Evolutionary conservation across 2,113 vertebrate genomes (phyloP).

Genomic region (Dolichallabes microphthalmus): DNA sequence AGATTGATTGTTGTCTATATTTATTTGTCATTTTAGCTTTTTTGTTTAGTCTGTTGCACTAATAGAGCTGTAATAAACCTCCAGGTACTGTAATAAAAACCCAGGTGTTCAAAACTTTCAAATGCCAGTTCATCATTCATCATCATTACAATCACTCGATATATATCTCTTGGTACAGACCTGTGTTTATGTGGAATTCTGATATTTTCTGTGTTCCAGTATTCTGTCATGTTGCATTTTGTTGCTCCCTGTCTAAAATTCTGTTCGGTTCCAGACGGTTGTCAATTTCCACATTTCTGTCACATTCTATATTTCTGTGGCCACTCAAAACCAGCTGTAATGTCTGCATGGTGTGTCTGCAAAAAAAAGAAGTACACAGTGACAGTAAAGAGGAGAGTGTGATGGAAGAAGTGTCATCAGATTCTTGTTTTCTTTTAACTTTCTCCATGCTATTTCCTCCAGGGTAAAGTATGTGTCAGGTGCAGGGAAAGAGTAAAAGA

Average conservation of each 20-base stretch:
- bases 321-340: constrained; percentile 6
- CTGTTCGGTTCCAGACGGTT: constrained; percentile 59
- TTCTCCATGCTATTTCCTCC: constrained; percentile 32
- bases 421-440: constrained; percentile 47
- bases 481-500: constrained; percentile 42
- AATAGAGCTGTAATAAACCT: background rate
- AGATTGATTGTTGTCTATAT: background rate
- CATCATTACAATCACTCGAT: constrained; percentile 60
- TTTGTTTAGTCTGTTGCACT: background rate
- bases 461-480: constrained; percentile 60
- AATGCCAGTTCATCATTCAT: constrained; percentile 9
- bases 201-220: constrained; percentile 58
- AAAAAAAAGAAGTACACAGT: constrained; percentile 48
- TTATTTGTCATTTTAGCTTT: background rate
- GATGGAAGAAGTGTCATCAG: constrained; percentile 58
- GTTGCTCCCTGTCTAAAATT: constrained; percentile 57
- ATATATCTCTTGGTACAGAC: constrained; percentile 58
- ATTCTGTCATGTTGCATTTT: constrained; percentile 63
- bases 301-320: constrained; percentile 61
- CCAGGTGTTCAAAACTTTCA: background rate
- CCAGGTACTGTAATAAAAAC: background rate
- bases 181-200: constrained; percentile 59
- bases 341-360: constrained; percentile 36
- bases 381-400: constrained; percentile 45
- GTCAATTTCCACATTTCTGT: constrained; percentile 62